These are phyloP conservation scores for Myocastor coypus DNA, from an alignment of 2,113 vertebrate species.

Conservation along the genomic window DNA sequence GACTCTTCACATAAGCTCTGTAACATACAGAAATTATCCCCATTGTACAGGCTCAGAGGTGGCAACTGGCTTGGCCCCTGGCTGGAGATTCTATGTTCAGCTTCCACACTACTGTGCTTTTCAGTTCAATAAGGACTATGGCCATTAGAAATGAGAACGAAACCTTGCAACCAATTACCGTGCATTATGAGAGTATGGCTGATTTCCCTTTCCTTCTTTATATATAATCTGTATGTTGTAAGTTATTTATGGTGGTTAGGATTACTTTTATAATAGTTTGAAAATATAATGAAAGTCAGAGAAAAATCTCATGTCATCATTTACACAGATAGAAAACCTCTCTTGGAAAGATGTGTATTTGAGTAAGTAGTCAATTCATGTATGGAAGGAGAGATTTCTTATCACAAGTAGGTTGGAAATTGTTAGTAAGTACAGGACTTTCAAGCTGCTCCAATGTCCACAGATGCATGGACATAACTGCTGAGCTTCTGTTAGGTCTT, in stretches of 20 bases:
- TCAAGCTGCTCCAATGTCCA: neutral
- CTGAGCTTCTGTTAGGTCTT: no score
- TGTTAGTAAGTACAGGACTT: neutral
- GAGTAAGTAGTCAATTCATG: neutral
- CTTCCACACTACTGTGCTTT: neutral
- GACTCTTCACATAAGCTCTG: neutral
- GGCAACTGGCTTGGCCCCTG: neutral
- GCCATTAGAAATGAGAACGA: neutral
- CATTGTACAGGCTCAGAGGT: neutral
- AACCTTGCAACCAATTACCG: neutral
- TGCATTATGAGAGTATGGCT: neutral
- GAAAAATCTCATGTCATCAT: neutral
- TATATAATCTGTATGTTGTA: neutral
- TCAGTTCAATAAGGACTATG: neutral
- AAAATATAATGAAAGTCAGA: neutral
- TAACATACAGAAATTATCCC: neutral
- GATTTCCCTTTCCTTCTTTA: neutral
- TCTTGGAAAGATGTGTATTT: conserved; percentile 10
- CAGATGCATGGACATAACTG: neutral
- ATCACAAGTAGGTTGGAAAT: neutral
- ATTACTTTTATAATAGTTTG: neutral
- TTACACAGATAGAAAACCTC: neutral
- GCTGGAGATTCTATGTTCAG: neutral
- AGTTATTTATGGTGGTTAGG: neutral
- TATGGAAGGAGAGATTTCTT: neutral